Percentiles rank a stretch among this genome's conserved stretches.
Evolutionary conservation across 2,888 invertebrate species (phyloP).

Genomic region (Leucozona laternaria): DNA sequence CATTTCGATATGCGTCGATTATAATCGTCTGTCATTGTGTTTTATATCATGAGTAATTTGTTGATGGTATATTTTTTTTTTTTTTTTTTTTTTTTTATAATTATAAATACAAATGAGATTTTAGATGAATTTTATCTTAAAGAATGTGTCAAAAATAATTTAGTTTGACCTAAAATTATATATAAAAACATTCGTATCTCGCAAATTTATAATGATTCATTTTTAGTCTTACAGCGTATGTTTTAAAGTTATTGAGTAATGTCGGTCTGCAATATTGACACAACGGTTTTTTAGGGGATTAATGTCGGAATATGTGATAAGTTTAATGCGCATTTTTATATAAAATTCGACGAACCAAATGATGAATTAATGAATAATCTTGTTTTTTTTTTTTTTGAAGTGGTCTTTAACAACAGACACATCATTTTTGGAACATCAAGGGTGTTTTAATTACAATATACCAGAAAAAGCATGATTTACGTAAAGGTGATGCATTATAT

Average conservation of each 20-base stretch:
- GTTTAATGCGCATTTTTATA: background rate
- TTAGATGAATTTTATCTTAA: background rate
- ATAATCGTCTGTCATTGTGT: conserved; percentile 42
- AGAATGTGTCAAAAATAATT: conserved; percentile 9
- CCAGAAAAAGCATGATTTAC: no score
- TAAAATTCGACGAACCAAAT: background rate
- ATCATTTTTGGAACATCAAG: no score
- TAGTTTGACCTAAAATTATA: conserved; percentile 11
- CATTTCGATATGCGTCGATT: conserved; percentile 48
- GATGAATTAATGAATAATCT: background rate
- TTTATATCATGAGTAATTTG: conserved; percentile 53
- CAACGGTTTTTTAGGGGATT: conserved; percentile 4
- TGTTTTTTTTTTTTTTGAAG: background rate
- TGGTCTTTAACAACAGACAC: no score
- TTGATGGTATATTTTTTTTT: background rate
- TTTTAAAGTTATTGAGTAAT: background rate
- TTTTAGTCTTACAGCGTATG: background rate
- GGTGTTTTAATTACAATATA: no score
- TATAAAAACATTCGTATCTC: background rate
- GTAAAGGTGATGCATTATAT: no score
- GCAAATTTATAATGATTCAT: background rate
- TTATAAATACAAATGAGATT: conserved; percentile 18
- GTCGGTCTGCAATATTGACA: background rate
- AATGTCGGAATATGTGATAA: background rate
- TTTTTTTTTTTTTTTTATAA: background rate